Percentiles rank a stretch among this genome's conserved stretches.
Conservation (phyloP, 2,113 vertebrate genomes). For the Cavia aperea region DNA sequence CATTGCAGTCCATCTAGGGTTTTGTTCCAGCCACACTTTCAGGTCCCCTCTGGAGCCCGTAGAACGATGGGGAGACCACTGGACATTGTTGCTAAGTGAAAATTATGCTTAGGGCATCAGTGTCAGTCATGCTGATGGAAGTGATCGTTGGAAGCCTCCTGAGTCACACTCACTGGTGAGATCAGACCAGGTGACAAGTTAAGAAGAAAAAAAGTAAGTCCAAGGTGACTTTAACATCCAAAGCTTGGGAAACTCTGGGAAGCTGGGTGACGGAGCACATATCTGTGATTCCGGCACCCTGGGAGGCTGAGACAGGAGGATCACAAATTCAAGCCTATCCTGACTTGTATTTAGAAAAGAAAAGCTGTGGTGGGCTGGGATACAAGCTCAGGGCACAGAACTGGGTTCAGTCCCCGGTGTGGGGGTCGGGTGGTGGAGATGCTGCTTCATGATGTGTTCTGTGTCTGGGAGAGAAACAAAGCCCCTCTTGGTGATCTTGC, state of each 20-base stretch:
- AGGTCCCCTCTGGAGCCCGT: not conserved
- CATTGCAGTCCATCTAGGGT: not conserved
- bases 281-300: not conserved
- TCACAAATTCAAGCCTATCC: not conserved
- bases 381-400: no score
- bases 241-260: not conserved
- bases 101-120: not conserved
- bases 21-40: not conserved
- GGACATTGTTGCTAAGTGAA: not conserved
- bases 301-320: not conserved
- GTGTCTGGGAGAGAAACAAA: not conserved
- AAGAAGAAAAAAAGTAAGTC: not conserved
- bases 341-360: not conserved
- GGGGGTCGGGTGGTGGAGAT: not conserved
- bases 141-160: not conserved
- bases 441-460: not conserved
- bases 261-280: fast-evolving
- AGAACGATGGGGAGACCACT: not conserved
- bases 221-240: fast-evolving
- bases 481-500: not conserved
- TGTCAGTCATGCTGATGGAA: not conserved
- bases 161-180: not conserved
- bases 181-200: not conserved
- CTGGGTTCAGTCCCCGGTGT: not conserved
- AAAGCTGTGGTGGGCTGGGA: not conserved